phyloP scores from a whole-genome alignment of 2,797 vertebrate species.

The Coluber constrictor region DNA sequence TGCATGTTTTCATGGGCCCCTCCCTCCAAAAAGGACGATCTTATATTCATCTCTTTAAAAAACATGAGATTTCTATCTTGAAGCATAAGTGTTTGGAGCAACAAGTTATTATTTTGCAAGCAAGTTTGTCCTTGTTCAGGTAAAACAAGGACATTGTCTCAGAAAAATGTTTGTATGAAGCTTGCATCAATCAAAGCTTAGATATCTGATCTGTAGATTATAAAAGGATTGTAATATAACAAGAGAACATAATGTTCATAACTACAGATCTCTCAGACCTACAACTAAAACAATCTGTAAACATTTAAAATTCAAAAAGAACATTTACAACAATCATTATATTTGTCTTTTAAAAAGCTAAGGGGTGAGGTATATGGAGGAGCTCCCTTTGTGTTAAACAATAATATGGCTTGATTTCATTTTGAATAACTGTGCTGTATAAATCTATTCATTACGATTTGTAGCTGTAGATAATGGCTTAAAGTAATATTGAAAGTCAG shows the following conservation, averaged over 20 bases:
- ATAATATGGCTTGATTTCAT: neutral
- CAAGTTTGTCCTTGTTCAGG: fast-evolving
- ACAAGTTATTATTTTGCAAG: neutral
- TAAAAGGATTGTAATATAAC: neutral
- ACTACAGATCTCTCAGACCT: neutral
- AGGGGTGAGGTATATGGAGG: neutral
- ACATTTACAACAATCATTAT: neutral
- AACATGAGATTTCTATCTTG: conserved; percentile 7
- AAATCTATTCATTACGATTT: neutral
- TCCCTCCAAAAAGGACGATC: neutral
- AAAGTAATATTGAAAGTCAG: neutral
- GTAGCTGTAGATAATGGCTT: neutral
- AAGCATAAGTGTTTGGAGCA: neutral
- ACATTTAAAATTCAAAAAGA: neutral
- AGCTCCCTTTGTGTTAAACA: neutral
- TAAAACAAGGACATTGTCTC: neutral
- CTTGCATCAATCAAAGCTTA: neutral
- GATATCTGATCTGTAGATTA: neutral
- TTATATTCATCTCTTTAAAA: neutral
- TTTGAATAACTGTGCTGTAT: neutral
- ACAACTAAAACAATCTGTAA: neutral
- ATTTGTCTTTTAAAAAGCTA: neutral
- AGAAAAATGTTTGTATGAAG: neutral
- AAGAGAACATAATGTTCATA: neutral
- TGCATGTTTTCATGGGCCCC: neutral